Evolutionary conservation across 2,113 vertebrate genomes (phyloP).

Genomic region (Myanophis thanlyinensis): DNA sequence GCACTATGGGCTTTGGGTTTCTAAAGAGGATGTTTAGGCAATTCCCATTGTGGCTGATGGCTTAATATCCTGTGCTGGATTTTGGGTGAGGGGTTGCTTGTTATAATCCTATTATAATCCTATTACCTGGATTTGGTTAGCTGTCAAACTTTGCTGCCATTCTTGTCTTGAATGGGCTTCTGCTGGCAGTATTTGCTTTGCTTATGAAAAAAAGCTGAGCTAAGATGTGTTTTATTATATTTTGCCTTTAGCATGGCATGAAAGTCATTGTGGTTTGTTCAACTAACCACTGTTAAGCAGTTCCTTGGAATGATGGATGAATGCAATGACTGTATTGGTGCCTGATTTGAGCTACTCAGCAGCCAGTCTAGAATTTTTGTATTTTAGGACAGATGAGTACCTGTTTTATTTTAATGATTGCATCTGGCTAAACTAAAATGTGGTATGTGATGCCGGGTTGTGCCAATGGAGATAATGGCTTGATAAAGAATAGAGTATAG

Average conservation of each 20-base stretch:
- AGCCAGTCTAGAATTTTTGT: not conserved
- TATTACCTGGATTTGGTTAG: too few relatives aligned
- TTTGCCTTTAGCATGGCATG: not conserved
- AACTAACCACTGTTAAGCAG: not conserved
- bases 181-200: too few relatives aligned
- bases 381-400: not conserved
- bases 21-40: too few relatives aligned
- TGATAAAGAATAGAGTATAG: too few relatives aligned
- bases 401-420: not conserved
- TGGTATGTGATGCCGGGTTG: not conserved
- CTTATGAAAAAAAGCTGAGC: not conserved
- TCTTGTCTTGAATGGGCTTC: too few relatives aligned
- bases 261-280: not conserved
- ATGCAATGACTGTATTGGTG: not conserved
- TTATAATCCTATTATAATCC: too few relatives aligned
- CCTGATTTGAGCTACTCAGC: not conserved
- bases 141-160: too few relatives aligned
- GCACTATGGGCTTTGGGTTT: too few relatives aligned
- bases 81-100: too few relatives aligned
- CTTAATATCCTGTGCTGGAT: too few relatives aligned
- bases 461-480: not conserved
- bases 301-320: not conserved
- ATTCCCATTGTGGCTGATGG: too few relatives aligned
- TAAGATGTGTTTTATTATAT: not conserved
- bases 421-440: not conserved